Evolutionary conservation across 2,888 invertebrate genomes (phyloP), one percentile per base, ranked within the genome.

Genomic region (Phanerotoma sp.): DNA sequence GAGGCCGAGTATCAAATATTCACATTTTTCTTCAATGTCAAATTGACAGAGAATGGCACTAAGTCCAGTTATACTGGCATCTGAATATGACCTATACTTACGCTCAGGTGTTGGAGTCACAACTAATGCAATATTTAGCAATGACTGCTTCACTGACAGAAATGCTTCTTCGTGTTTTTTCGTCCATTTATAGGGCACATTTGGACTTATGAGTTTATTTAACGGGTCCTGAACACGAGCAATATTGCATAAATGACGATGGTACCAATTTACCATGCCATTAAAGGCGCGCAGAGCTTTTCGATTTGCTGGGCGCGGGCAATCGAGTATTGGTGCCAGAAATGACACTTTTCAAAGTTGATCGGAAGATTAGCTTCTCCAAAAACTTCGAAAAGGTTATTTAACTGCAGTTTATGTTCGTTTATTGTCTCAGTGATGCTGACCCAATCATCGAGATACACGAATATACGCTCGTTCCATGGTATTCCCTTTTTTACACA

Each of bases 21-120:
- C 63, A 0, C 21, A 37, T 1, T 52, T 53, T 0, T 40, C 53
- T 1, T 37, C 18, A 2, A 5, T 15, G 3, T 35, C 13, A 15
- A 6, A 6, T 25, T 62, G 61, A 1, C 52, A 45, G 2, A 61
- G n/a, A n/a, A n/a, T n/a, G n/a, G n/a, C n/a, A n/a, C n/a, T n/a
- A n/a, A n/a, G n/a, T n/a, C n/a, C n/a, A 9, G 22, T 42, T 3
- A 40, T 41, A 20, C 61, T 56, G 0, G 65, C 65, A 16, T 65
- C 64, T 0, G 63, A 62, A 15, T 65, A 61, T 0, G 63, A 20
- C 0, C 41, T 18, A 20, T 61, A 62, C 0, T 55, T 52, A 2
- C 22, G 21, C 2, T 11, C 4, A 15, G 48, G 62, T 10, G 62
- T 52, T 0, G 63, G 55, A 2, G 45, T n/a, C 2, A 32, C 33